Percentiles rank a stretch among this genome's conserved stretches.
phyloP scores from a whole-genome alignment of 2,113 vertebrate genomes.

The Probosciger aterrimus region DNA sequence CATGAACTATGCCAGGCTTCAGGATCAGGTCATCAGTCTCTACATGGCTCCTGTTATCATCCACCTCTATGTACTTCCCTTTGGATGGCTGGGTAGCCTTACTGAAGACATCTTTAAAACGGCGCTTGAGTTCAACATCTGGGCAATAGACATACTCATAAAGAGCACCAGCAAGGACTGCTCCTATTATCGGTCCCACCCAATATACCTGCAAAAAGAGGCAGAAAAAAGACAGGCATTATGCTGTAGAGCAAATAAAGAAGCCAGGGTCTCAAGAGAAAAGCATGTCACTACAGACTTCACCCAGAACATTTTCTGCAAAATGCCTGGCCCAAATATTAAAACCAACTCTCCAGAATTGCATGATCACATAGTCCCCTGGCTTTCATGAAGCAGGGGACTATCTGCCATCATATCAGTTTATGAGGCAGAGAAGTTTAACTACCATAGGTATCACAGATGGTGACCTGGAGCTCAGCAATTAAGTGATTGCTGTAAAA shows the following conservation, averaged over 20 bases:
- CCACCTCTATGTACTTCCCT: constrained; percentile 86
- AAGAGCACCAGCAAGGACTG: constrained; percentile 82
- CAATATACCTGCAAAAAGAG: constrained; percentile 84
- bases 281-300: background rate
- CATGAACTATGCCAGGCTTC: constrained; percentile 78
- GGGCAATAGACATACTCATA: constrained; percentile 93
- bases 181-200: constrained; percentile 90
- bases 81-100: constrained; percentile 78
- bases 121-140: constrained; percentile 81
- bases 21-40: constrained; percentile 80
- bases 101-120: constrained; percentile 80
- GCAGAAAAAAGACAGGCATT: background rate
- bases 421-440: background rate
- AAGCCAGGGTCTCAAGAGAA: background rate
- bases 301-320: background rate
- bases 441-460: background rate
- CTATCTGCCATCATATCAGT: background rate
- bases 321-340: background rate
- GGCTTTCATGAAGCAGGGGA: background rate
- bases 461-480: background rate
- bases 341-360: background rate
- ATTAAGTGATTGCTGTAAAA: background rate
- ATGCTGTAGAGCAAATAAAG: background rate
- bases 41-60: constrained; percentile 75
- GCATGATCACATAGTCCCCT: too few relatives aligned